Base-by-base conservation (phyloP, 2,797 vertebrate genomes). In the Morus bassanus region DNA sequence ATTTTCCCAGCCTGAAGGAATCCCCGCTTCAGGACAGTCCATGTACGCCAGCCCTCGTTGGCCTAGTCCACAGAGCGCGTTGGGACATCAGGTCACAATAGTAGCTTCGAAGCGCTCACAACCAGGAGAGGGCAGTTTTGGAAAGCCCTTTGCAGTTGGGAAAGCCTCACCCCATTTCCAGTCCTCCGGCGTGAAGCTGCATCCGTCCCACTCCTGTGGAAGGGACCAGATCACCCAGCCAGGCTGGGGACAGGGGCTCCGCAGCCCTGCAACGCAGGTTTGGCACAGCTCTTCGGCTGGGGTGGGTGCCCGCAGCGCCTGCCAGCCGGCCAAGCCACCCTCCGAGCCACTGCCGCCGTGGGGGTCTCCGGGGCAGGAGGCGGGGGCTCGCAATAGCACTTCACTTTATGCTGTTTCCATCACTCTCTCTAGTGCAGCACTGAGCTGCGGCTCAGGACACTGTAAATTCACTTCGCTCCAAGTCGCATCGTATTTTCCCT, bases 391-490 rank as follows among this genome's bases (percentile, higher is more conserved):
- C 51, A 2, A 3, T 3, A 14, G 41, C 18, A 1, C 48, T 43
- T 18, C 2, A 6, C 67, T 33, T 59, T 23, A 7, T 16, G 43
- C 41, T 2, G 0, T 45, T 51, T 13, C 73, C 39, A 11, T 35
- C n/a, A 3, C 31, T 39, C 63, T 43, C 46, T 39, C 53, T 5
- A 19, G 33, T 4, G 2, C 54, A 23, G 65, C 10, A 2, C 15
- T 3, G 30, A 14, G 28, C 45, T 41, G 67, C 9, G 3, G 61
- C 35, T 45, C 69, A 5, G 78, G 7, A 8, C 24, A 6, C 0
- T 13, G 25, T 3, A 2, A 59, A 0, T 9, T 60, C 22, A 2
- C 41, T 21, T 10, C 1, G 4, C 45, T 35, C 53, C 18, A 3
- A 14, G 21, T 1, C 6, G 69, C 5, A 1, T 12, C 6, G 12